These are phyloP conservation scores for Poecilus cupreus DNA, from an alignment of 2,888 invertebrate genomes.

Conservation along the genomic window DNA sequence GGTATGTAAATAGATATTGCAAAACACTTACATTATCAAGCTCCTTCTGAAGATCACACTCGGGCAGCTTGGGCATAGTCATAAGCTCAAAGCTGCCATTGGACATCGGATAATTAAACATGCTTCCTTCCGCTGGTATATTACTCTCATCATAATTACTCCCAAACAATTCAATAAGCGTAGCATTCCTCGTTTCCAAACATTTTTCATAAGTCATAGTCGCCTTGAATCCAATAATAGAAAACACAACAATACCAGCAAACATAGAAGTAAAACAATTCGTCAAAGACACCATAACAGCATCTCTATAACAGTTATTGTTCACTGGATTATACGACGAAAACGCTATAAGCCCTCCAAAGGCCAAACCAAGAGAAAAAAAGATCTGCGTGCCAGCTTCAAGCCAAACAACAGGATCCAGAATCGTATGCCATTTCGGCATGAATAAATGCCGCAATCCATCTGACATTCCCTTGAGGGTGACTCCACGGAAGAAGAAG, in stretches of 20 bases:
- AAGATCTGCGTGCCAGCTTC: conserved; percentile 99
- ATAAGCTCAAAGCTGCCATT: conserved; percentile 76
- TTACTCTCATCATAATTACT: conserved; percentile 72
- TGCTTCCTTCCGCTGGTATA: conserved; percentile 77
- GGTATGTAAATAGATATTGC: too few relatives aligned
- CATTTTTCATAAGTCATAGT: conserved; percentile 89
- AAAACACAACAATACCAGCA: conserved; percentile 96
- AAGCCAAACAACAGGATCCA: conserved; percentile 97
- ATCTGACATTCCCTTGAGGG: conserved; percentile 90
- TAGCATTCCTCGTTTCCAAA: conserved; percentile 78
- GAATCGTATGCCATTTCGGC: conserved; percentile 92
- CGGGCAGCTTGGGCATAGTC: conserved; percentile 81
- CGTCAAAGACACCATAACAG: conserved; percentile 92
- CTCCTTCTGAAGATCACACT: conserved; percentile 90
- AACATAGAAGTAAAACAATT: conserved; percentile 98
- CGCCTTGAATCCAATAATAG: conserved; percentile 95
- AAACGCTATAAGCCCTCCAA: conserved; percentile 96
- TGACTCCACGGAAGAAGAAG: conserved; percentile 96
- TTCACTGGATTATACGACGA: conserved; percentile 97
- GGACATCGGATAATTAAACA: conserved; percentile 74
- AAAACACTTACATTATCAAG: conserved; percentile 89
- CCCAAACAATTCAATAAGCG: conserved; percentile 77
- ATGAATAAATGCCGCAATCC: conserved; percentile 93
- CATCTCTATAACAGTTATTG: conserved; percentile 96
- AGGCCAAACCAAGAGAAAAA: conserved; percentile 95